These are phyloP conservation scores for Enteromius mattozi DNA, from an alignment of 2,797 vertebrate species.

Conservation along the genomic window DNA sequence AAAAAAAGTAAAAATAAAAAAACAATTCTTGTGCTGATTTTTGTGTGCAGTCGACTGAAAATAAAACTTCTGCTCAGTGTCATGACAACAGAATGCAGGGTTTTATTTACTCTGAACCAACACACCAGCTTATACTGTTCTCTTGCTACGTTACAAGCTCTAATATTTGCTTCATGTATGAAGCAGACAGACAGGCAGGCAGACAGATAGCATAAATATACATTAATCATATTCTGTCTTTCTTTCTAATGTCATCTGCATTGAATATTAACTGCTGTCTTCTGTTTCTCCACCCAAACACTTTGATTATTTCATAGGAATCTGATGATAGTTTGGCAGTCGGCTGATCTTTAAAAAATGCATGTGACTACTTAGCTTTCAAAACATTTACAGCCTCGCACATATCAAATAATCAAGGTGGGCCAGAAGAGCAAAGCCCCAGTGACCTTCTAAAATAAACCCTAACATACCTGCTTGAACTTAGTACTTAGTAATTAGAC, in stretches of 20 bases:
- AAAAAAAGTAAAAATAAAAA: too few relatives aligned
- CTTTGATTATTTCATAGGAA: constrained; percentile 62
- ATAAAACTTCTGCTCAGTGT: background rate
- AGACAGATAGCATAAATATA: background rate
- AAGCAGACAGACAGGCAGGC: background rate
- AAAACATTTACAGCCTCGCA: constrained; percentile 43
- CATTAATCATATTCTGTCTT: background rate
- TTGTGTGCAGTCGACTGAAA: background rate
- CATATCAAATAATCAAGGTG: constrained; percentile 47
- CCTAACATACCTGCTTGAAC: background rate
- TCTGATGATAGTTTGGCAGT: constrained; percentile 45
- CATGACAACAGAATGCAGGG: background rate
- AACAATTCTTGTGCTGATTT: background rate
- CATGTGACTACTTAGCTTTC: constrained; percentile 54
- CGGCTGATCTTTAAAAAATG: constrained; percentile 53
- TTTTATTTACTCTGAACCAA: background rate
- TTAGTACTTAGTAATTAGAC: background rate
- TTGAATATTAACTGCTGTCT: constrained; percentile 14
- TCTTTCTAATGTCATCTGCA: background rate
- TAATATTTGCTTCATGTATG: background rate
- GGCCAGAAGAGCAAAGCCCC: constrained; percentile 14
- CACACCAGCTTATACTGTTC: background rate
- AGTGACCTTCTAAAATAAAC: constrained; percentile 1
- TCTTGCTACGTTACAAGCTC: background rate
- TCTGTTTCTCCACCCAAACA: constrained; percentile 56